Evolutionary conservation across 2,888 invertebrate species (phyloP).

Genomic region (Netelia inedita): DNA sequence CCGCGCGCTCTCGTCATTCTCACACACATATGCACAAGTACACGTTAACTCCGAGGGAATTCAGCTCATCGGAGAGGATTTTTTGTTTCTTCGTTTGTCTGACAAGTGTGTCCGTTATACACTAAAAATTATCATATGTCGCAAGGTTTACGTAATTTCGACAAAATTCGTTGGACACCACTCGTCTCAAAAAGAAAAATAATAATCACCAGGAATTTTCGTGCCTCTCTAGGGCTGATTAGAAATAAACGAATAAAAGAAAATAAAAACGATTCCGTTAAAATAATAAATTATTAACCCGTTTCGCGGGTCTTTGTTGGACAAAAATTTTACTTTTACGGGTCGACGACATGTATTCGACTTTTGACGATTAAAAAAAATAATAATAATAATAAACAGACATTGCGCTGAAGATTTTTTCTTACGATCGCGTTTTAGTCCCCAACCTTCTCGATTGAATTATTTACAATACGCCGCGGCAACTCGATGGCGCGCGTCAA

Average conservation of each 20-base stretch:
- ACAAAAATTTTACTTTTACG: slow-evolving; percentile 1
- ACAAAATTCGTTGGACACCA: not conserved
- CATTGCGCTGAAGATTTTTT: slow-evolving; percentile 3
- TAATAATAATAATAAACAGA: slow-evolving; percentile 33
- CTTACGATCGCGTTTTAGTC: slow-evolving; percentile 14
- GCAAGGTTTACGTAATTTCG: not conserved
- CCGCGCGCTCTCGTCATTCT: slow-evolving; percentile 51
- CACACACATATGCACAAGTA: slow-evolving; percentile 35
- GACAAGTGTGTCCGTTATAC: not conserved
- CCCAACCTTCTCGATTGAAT: slow-evolving; percentile 60
- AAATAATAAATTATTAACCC: slow-evolving; percentile 45
- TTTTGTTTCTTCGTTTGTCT: slow-evolving; percentile 15
- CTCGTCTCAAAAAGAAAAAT: not conserved
- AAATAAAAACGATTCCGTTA: slow-evolving; percentile 18
- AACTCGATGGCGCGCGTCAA: slow-evolving; percentile 54
- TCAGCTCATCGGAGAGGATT: slow-evolving; percentile 34
- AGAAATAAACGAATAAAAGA: slow-evolving; percentile 21
- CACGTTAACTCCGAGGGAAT: slow-evolving; percentile 33
- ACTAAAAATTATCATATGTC: slow-evolving; percentile 13
- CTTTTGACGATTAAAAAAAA: slow-evolving; percentile 16
- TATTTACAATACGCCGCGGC: slow-evolving; percentile 73
- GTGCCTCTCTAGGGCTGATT: not conserved
- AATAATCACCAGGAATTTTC: not conserved
- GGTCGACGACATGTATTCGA: slow-evolving; percentile 15
- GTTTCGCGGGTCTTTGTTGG: slow-evolving; percentile 5